Evolutionary conservation across 92 coral and sea anemone genomes (phyloP).

Genomic region (Ricordea florida): DNA sequence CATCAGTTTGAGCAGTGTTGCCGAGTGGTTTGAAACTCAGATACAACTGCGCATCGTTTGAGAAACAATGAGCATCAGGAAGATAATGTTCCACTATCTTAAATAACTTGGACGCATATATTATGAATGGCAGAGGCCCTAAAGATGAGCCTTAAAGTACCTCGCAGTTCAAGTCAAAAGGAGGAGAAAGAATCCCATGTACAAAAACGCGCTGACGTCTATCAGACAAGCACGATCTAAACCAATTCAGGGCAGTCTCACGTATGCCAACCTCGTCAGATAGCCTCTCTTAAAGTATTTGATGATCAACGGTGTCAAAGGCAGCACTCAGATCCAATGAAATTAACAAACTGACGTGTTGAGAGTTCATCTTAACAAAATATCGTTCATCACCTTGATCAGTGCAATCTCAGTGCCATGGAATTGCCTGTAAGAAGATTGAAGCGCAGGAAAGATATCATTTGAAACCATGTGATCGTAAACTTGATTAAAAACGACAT

Average conservation of each 20-base stretch:
- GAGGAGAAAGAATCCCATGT: too few species aligned
- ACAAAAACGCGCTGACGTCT: neutral
- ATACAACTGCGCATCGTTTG: too few species aligned
- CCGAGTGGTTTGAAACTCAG: too few species aligned
- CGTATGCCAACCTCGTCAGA: constrained; percentile 1
- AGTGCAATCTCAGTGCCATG: constrained; percentile 51
- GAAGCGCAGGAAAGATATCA: constrained; percentile 32
- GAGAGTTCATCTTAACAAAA: constrained; percentile 60
- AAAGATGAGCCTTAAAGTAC: too few species aligned
- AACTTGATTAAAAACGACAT: constrained; percentile 32
- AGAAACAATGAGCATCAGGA: too few species aligned
- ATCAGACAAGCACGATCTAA: neutral
- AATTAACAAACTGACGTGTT: constrained; percentile 16
- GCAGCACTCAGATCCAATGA: constrained; percentile 5
- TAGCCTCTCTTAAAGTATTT: neutral
- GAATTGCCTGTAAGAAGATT: constrained; percentile 43
- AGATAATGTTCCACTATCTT: too few species aligned
- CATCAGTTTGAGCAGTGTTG: too few species aligned
- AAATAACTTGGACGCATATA: too few species aligned
- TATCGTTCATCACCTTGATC: constrained; percentile 57
- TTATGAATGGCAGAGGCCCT: too few species aligned
- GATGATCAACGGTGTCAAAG: constrained; percentile 13
- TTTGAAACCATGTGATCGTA: constrained; percentile 38
- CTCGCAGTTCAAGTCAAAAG: too few species aligned
- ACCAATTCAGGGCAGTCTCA: constrained; percentile 9